Evolutionary conservation across 1,140 invertebrate species (phyloP).

Genomic region (Tachypleus tridentatus): DNA sequence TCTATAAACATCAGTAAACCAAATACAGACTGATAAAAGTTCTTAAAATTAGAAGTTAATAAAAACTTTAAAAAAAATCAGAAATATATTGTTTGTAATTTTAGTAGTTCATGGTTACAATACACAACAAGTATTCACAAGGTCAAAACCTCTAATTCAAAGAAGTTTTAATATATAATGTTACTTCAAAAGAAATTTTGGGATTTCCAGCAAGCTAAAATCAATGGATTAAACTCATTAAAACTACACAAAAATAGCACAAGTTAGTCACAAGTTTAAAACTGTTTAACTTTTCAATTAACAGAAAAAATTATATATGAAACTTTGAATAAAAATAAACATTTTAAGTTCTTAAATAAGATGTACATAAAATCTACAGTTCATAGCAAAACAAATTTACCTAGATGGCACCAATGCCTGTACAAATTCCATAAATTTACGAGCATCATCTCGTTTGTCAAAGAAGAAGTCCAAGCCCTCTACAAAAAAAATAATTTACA

Average conservation of each 20-base stretch:
- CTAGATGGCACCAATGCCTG: slow-evolving; percentile 61
- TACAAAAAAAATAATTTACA: not conserved
- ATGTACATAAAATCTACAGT: not conserved
- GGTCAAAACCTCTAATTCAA: too few species aligned
- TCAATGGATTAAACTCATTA: too few species aligned
- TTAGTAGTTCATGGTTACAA: too few species aligned
- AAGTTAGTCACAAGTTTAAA: too few species aligned
- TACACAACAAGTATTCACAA: too few species aligned
- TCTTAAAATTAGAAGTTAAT: too few species aligned
- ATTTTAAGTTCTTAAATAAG: slow-evolving; percentile 7
- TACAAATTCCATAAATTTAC: slow-evolving; percentile 94
- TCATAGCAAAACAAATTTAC: slow-evolving; percentile 1
- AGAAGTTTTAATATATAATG: too few species aligned
- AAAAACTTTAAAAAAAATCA: too few species aligned
- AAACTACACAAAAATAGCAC: not conserved
- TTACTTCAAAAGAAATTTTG: too few species aligned
- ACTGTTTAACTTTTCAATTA: not conserved
- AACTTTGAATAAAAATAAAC: slow-evolving; percentile 10
- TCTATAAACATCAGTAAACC: not conserved
- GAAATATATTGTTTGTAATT: too few species aligned
- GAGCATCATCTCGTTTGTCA: slow-evolving; percentile 71
- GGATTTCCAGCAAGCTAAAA: too few species aligned
- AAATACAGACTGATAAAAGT: too few species aligned
- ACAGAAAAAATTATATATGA: not conserved
- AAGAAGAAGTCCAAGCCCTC: slow-evolving; percentile 96